Evolutionary conservation across 2,888 invertebrate species (phyloP).

Genomic region (Phania funesta): DNA sequence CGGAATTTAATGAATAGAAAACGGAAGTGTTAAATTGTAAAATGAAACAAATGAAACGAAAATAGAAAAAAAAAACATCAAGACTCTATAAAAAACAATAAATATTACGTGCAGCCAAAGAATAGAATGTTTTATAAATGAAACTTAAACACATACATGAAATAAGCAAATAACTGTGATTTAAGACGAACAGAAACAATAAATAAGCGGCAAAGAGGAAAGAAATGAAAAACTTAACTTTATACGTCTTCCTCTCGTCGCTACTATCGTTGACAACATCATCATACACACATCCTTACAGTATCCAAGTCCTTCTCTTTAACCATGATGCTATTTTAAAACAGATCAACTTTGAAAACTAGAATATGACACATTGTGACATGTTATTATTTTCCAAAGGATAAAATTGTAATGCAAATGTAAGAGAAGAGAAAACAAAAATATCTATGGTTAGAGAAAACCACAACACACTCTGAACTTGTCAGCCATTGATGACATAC

Average conservation of each 20-base stretch:
- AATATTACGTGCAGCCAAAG: slow-evolving; percentile 8
- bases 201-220: background rate
- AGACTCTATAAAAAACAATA: slow-evolving; percentile 39
- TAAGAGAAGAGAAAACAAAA: too few relatives aligned
- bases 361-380: slow-evolving; percentile 50
- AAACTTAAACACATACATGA: background rate
- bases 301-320: background rate
- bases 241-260: too few relatives aligned
- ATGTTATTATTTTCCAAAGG: slow-evolving; percentile 38
- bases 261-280: slow-evolving; percentile 20
- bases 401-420: background rate
- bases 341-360: slow-evolving; percentile 10
- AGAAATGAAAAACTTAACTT: too few relatives aligned
- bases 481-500: slow-evolving; percentile 19
- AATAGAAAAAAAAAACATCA: slow-evolving; percentile 18
- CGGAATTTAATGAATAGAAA: slow-evolving; percentile 24
- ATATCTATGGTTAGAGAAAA: background rate
- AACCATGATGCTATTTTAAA: slow-evolving; percentile 23
- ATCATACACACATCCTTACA: slow-evolving; percentile 7
- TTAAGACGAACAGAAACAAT: slow-evolving; percentile 22
- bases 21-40: slow-evolving; percentile 63
- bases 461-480: slow-evolving; percentile 17
- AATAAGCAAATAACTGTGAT: slow-evolving; percentile 21
- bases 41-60: slow-evolving; percentile 19
- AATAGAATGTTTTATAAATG: slow-evolving; percentile 11